phyloP scores from a whole-genome alignment of 2,888 invertebrate species.

The Xylota sylvarum region DNA sequence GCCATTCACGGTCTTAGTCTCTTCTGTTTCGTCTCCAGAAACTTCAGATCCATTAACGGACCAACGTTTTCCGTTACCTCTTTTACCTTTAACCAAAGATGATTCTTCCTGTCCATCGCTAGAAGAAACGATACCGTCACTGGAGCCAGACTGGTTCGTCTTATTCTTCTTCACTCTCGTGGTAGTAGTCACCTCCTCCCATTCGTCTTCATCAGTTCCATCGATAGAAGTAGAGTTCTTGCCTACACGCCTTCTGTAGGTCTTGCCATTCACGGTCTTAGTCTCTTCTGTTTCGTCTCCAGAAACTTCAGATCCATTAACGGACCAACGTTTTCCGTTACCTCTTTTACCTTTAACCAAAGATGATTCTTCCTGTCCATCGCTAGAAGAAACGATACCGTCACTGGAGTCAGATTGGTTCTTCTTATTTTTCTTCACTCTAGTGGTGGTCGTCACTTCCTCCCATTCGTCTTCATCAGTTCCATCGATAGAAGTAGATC shows the following conservation, averaged over 20 bases:
- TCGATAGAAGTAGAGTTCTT: neutral
- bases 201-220: neutral
- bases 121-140: neutral
- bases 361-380: too few species aligned
- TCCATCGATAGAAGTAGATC: neutral
- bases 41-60: neutral
- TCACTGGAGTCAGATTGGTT: too few species aligned
- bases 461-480: slow-evolving; percentile 16
- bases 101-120: neutral
- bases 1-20: too few species aligned
- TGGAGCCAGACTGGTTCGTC: neutral
- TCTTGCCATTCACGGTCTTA: neutral
- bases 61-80: neutral
- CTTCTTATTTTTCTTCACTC: too few species aligned
- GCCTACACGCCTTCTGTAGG: neutral
- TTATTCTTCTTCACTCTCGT: neutral
- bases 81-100: neutral
- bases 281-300: neutral
- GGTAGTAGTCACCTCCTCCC: slow-evolving; percentile 13
- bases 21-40: neutral
- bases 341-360: neutral
- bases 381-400: neutral
- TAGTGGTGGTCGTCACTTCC: neutral
- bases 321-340: neutral
- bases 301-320: neutral